phyloP scores from a whole-genome alignment of 2,888 invertebrate species.

The Syritta pipiens region DNA sequence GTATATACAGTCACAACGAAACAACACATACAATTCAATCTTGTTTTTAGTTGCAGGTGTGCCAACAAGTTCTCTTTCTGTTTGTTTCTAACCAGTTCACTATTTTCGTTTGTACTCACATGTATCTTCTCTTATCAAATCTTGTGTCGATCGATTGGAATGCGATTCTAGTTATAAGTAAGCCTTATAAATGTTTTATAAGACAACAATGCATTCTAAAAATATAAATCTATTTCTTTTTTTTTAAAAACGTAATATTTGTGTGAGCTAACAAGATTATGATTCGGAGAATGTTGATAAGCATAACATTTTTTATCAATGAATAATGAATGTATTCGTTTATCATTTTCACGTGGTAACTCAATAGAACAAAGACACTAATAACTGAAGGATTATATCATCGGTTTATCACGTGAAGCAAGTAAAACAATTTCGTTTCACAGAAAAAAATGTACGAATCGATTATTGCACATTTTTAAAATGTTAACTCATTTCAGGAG shows the following conservation, averaged over 20 bases:
- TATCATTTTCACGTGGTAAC: neutral
- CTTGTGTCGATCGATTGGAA: neutral
- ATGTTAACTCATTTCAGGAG: too few relatives aligned
- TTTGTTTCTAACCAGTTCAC: constrained; percentile 6
- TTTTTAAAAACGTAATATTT: too few relatives aligned
- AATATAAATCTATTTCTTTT: too few relatives aligned
- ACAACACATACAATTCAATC: neutral
- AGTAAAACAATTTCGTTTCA: neutral
- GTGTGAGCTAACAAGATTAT: too few relatives aligned
- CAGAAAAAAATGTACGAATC: neutral
- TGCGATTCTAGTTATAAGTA: neutral
- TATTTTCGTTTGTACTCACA: neutral
- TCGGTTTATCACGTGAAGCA: constrained; percentile 12
- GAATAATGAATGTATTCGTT: constrained; percentile 1
- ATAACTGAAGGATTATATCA: constrained; percentile 19
- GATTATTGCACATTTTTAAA: constrained; percentile 4
- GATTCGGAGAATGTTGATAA: neutral
- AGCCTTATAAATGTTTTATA: too few relatives aligned
- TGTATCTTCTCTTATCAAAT: neutral
- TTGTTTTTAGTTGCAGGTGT: constrained; percentile 16
- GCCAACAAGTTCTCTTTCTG: constrained; percentile 21
- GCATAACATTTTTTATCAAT: constrained; percentile 6
- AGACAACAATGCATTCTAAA: too few relatives aligned
- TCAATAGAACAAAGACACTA: neutral
- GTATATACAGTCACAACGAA: constrained; percentile 3